A percentile compares a stretch with the other conserved stretches of the same genome.
Evolutionary conservation across 2,113 vertebrate genomes (phyloP).

Genomic region (Sebastes fasciatus): DNA sequence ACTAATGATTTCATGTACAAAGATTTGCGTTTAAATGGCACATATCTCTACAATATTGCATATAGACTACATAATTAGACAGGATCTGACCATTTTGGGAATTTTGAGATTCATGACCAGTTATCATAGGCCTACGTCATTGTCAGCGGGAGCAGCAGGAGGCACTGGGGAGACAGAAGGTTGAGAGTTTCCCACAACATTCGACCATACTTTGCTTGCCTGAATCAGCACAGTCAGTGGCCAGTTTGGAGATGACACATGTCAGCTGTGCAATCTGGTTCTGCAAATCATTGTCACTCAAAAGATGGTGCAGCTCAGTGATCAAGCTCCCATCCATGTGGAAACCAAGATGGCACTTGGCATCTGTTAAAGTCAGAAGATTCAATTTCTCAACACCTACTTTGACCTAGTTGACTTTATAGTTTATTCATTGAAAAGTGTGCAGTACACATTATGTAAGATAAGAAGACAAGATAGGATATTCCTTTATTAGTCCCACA

Average conservation of each 20-base stretch:
- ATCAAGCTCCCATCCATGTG: conserved; percentile 36
- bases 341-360: conserved; percentile 51
- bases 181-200: conserved; percentile 21
- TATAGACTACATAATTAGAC: background rate
- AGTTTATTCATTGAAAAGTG: background rate
- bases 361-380: conserved; percentile 40
- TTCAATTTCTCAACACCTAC: background rate
- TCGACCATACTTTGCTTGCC: conserved; percentile 6
- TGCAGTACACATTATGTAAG: too few relatives aligned
- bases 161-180: conserved; percentile 41
- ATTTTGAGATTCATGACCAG: background rate
- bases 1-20: background rate
- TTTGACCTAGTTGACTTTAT: conserved; percentile 10
- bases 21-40: background rate
- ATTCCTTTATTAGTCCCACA: too few relatives aligned
- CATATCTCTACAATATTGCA: background rate
- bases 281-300: conserved; percentile 31
- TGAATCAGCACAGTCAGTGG: conserved; percentile 51
- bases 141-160: conserved; percentile 32
- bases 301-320: conserved; percentile 37
- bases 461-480: too few relatives aligned
- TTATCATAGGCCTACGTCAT: background rate
- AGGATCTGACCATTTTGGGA: background rate
- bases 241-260: conserved; percentile 50
- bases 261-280: conserved; percentile 57